A percentile compares a stretch with the other conserved stretches of the same genome.
Evolutionary conservation across 2,888 invertebrate genomes (phyloP).

Genomic region (Lasioglossum malachurum): DNA sequence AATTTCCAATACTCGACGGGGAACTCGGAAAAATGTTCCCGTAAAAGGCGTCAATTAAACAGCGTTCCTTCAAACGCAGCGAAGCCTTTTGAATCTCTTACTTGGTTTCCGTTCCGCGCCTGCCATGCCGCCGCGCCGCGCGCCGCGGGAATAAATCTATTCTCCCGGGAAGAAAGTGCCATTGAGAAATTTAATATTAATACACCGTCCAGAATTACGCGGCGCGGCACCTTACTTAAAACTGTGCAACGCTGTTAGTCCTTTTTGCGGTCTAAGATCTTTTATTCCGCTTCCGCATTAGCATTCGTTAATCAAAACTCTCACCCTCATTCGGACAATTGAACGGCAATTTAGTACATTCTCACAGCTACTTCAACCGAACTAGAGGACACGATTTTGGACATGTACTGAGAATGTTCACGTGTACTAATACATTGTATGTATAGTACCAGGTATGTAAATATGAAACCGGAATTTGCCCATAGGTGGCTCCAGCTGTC

Average conservation of each 20-base stretch:
- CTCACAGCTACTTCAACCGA: too few species aligned
- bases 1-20: not conserved
- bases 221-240: not conserved
- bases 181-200: conserved; percentile 1
- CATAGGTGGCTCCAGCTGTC: too few species aligned
- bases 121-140: too few species aligned
- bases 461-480: too few species aligned
- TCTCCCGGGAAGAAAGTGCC: not conserved
- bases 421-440: too few species aligned
- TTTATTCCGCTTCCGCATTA: not conserved
- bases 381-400: too few species aligned
- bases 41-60: conserved; percentile 22
- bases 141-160: not conserved
- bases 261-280: not conserved
- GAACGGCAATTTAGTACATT: too few species aligned
- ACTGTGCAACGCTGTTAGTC: not conserved
- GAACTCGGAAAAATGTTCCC: conserved; percentile 11
- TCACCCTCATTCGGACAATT: not conserved
- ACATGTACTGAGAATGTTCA: too few species aligned
- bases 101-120: conserved; percentile 11
- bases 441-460: too few species aligned
- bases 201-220: not conserved
- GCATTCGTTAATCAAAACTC: not conserved
- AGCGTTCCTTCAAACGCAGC: not conserved
- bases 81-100: not conserved